Evolutionary conservation across 2,797 vertebrate species (phyloP), one percentile per base, ranked within the genome.

Genomic region (Limosa lapponica): DNA sequence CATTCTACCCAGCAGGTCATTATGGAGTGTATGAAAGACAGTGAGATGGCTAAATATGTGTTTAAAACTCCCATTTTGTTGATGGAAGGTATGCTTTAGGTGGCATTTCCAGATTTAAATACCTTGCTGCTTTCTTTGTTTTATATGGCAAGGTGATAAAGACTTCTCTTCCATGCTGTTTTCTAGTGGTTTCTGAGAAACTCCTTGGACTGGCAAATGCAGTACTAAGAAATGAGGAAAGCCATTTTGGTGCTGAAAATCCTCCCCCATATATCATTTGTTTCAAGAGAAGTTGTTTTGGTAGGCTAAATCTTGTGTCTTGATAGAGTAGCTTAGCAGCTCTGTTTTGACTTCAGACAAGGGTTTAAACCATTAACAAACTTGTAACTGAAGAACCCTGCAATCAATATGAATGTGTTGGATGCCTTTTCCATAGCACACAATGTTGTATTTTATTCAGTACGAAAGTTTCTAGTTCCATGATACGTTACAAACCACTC

Each of bases 221-320:
- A 2, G 3, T 71, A 24, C 39, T 67, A 15, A 78, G 36, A 73
- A 62, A 48, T 11, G 24, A 91, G 37, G 41, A 72, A 69, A 62
- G 32, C 23, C 14, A 18, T 90, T 67, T 43, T 49, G 39, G 34
- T 91, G 28, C 65, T 74, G 73, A 52, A 74, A 62, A n/a, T 65
- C 6, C 6, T 3, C 14, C 28, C 3, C 1, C 2, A 3, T 41
- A 7, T 18, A 25, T 27, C 5, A 11, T 44, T 82, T 2, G 16
- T 73, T 82, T 82, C 16, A 28, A 48, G 51, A 71, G 20, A 79
- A 43, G 10, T 3, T 61, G 36, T 69, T 75, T 41, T 79, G 16
- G 6, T 75, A 23, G 49, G 17, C 20, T 82, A 6, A 52, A n/a
- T 44, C 54, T 82, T 30, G 3, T 61, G 7, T 59, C 18, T 83